A percentile compares a stretch with the other conserved stretches of the same genome.
phyloP scores from a whole-genome alignment of 2,888 invertebrate species.

The Dinocampus coccinellae region DNA sequence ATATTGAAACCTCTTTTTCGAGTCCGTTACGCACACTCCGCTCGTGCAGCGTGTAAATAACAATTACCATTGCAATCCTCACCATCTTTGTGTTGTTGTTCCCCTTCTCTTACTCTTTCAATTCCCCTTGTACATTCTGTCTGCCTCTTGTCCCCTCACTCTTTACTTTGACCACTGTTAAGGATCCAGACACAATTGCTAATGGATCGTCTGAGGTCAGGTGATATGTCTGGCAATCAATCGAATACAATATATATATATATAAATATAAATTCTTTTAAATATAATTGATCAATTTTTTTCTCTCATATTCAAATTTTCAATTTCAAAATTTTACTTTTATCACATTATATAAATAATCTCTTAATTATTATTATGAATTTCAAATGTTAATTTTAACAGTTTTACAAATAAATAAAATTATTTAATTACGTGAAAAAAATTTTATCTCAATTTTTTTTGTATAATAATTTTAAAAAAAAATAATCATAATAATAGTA shows the following conservation, averaged over 20 bases:
- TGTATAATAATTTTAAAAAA: no score
- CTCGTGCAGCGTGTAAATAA: conserved; percentile 40
- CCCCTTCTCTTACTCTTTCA: no score
- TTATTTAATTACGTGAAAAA: no score
- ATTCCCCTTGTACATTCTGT: not conserved
- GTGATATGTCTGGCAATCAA: conserved; percentile 9
- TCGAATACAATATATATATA: not conserved
- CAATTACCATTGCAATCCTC: conserved; percentile 31
- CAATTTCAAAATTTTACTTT: no score
- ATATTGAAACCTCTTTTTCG: conserved; percentile 14
- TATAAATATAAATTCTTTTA: not conserved
- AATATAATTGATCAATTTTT: not conserved
- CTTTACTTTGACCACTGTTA: not conserved
- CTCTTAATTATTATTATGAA: no score
- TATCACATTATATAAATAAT: no score
- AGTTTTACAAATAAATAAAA: no score
- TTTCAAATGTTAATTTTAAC: no score
- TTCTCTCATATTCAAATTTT: no score
- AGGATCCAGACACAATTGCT: not conserved
- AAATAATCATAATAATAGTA: no score
- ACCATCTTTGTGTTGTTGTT: no score
- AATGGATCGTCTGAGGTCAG: conserved; percentile 13
- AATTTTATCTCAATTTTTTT: no score
- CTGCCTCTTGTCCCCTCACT: not conserved
- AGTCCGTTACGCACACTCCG: conserved; percentile 39